These are phyloP conservation scores for Crax fasciolata DNA, from an alignment of 2,797 vertebrate genomes.

Conservation along the genomic window DNA sequence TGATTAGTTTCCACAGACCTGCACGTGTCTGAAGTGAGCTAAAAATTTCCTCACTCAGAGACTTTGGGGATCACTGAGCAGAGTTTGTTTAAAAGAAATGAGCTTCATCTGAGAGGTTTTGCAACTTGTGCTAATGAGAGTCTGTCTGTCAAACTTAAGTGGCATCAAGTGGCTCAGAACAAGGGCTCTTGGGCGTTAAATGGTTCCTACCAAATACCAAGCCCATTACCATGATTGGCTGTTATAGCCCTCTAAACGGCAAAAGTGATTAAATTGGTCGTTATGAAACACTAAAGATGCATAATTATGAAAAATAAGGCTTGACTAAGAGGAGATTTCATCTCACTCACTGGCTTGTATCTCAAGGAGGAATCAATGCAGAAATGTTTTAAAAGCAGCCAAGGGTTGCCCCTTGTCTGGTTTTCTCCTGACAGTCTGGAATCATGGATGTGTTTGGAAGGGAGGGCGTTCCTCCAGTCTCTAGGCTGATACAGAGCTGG, in stretches of 20 bases:
- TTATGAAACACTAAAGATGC: constrained; percentile 85
- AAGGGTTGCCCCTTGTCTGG: constrained; percentile 34
- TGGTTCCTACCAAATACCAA: constrained; percentile 86
- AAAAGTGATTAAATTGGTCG: constrained; percentile 86
- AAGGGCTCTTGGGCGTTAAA: constrained; percentile 85
- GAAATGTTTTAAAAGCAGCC: constrained; percentile 70
- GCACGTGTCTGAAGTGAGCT: constrained; percentile 31
- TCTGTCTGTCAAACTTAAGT: constrained; percentile 87
- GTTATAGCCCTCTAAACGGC: constrained; percentile 84
- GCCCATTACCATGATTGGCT: constrained; percentile 86
- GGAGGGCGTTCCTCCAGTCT: neutral
- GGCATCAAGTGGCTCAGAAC: constrained; percentile 83
- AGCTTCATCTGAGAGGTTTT: constrained; percentile 81
- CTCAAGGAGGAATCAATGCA: constrained; percentile 77
- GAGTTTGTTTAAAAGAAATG: constrained; percentile 84
- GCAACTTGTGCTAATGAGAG: constrained; percentile 83
- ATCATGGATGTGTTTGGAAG: constrained; percentile 2
- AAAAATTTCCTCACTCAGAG: constrained; percentile 62
- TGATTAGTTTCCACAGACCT: constrained; percentile 57
- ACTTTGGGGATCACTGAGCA: constrained; percentile 74
- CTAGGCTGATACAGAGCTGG: neutral
- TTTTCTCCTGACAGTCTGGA: constrained; percentile 37
- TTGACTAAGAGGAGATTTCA: constrained; percentile 79
- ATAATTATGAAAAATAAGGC: constrained; percentile 86
- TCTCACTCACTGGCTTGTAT: constrained; percentile 78